Percentiles rank a stretch among this genome's conserved stretches.
These are phyloP conservation scores for Timema cristinae DNA, from an alignment of 2,888 invertebrate species.

Conservation along the genomic window DNA sequence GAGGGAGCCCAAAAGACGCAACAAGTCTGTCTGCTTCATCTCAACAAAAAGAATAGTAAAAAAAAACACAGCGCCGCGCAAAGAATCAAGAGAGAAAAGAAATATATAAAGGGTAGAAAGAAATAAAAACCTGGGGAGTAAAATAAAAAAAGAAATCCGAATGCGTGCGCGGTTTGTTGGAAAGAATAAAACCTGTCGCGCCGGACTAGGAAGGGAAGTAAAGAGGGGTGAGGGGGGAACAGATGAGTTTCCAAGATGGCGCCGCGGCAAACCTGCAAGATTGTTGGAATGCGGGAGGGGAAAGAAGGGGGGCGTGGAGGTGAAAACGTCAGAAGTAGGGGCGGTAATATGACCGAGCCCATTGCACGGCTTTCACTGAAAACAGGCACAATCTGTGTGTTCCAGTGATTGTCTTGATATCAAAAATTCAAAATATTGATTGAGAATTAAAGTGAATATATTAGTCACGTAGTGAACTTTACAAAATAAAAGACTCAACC, in stretches of 20 bases:
- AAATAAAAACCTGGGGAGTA: conserved; percentile 2
- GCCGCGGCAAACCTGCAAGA: conserved; percentile 1
- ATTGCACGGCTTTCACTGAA: not conserved
- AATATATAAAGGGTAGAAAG: not conserved
- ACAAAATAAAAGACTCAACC: too few relatives aligned
- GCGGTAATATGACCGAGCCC: conserved; percentile 23
- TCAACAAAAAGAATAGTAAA: conserved; percentile 1
- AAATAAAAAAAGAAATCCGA: conserved; percentile 2
- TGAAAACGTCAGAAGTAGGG: conserved; percentile 1
- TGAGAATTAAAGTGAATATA: not conserved
- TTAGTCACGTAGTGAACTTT: too few relatives aligned
- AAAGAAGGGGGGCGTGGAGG: conserved; percentile 25
- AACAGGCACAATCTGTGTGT: conserved; percentile 20
- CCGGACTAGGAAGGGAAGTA: not conserved
- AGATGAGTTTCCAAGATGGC: conserved; percentile 13
- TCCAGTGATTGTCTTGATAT: conserved; percentile 15
- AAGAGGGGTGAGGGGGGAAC: conserved; percentile 3
- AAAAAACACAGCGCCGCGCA: not conserved
- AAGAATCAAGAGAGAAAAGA: not conserved
- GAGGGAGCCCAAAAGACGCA: too few relatives aligned
- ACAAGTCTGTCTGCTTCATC: conserved; percentile 3
- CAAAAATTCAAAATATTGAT: not conserved
- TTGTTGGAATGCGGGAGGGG: conserved; percentile 20
- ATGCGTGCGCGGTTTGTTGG: not conserved
- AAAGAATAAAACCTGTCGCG: conserved; percentile 14